Conservation (phyloP, 2,797 vertebrate species). For the Scolopax bukidnonensis region DNA sequence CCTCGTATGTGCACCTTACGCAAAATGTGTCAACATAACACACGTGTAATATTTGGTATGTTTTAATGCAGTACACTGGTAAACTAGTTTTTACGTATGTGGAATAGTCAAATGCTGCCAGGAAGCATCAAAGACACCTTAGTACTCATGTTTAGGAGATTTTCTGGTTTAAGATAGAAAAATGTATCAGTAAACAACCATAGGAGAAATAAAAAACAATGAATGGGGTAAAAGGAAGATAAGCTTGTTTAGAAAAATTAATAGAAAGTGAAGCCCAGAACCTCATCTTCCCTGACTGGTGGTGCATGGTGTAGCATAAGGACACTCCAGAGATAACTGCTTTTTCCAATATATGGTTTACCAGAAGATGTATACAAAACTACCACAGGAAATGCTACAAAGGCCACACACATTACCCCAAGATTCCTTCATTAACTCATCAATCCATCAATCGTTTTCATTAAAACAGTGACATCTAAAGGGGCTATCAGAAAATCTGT, state of each 20-base stretch:
- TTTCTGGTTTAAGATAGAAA: neutral
- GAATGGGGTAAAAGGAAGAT: neutral
- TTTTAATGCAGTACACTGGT: neutral
- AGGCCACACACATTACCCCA: neutral
- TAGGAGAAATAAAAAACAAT: neutral
- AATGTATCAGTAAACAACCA: neutral
- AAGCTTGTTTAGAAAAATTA: neutral
- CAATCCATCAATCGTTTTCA: neutral
- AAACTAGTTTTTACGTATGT: neutral
- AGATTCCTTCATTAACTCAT: neutral
- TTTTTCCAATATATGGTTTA: neutral
- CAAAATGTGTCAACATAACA: neutral
- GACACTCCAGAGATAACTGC: neutral
- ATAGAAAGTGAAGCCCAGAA: neutral
- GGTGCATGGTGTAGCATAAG: neutral
- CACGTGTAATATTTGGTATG: rapidly evolving
- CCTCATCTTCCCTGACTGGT: neutral
- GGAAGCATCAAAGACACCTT: neutral
- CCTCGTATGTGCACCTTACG: too few species aligned
- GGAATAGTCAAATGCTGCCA: neutral
- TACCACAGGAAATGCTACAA: neutral
- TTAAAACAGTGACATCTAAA: neutral
- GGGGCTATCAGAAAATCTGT: neutral
- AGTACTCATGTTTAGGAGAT: neutral
- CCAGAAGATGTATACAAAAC: neutral